These are phyloP conservation scores for Fopius arisanus DNA, from an alignment of 1,140 invertebrate species.

Conservation along the genomic window DNA sequence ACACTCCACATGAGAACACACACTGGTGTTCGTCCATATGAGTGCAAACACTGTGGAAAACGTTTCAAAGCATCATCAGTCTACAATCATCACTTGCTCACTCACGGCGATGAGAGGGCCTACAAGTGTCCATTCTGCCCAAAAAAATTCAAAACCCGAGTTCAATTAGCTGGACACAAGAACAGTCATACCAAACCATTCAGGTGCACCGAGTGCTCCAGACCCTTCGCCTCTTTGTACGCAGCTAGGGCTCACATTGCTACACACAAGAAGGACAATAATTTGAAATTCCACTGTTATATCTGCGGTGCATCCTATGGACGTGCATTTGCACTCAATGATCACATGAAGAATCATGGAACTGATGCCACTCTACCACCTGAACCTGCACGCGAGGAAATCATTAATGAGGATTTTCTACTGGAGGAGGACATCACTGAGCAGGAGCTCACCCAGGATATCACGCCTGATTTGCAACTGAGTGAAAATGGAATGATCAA, in stretches of 20 bases:
- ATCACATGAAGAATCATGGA: conserved; percentile 73
- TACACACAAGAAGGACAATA: conserved; percentile 74
- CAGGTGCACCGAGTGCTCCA: conserved; percentile 72
- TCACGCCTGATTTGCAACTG: background rate
- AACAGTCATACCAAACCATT: conserved; percentile 82
- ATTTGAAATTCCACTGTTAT: conserved; percentile 73
- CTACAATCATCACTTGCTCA: conserved; percentile 77
- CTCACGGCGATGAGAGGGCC: conserved; percentile 74
- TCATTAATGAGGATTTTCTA: conserved; percentile 54
- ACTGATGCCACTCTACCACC: conserved; percentile 50
- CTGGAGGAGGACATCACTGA: conserved; percentile 50
- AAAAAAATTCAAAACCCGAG: conserved; percentile 78
- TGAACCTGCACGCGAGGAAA: conserved; percentile 54
- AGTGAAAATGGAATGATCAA: background rate
- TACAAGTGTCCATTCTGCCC: conserved; percentile 78
- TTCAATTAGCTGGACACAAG: conserved; percentile 78
- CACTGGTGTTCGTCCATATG: conserved; percentile 77
- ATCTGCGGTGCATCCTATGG: conserved; percentile 80
- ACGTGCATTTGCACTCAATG: conserved; percentile 73
- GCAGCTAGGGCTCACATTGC: conserved; percentile 76
- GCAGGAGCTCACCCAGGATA: conserved; percentile 39
- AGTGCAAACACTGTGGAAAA: conserved; percentile 75
- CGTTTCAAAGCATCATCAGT: conserved; percentile 79
- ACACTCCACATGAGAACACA: conserved; percentile 82
- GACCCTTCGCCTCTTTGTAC: conserved; percentile 78